A percentile compares a stretch with the other conserved stretches of the same genome.
These are phyloP conservation scores for Calameuta filiformis DNA, from an alignment of 2,888 invertebrate genomes.

Conservation along the genomic window DNA sequence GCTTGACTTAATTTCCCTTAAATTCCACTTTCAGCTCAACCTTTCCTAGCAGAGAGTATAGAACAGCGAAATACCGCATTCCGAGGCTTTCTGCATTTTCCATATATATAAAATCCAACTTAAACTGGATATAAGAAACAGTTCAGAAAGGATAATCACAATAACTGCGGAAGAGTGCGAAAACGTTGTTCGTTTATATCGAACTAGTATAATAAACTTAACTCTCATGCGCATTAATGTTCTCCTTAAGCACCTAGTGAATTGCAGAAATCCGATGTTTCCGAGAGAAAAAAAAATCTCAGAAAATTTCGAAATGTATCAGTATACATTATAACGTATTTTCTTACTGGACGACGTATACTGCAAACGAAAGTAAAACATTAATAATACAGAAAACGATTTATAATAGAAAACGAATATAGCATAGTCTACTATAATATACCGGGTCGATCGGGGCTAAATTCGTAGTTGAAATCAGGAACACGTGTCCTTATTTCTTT, in stretches of 20 bases:
- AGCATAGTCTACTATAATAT: background rate
- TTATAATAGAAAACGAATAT: background rate
- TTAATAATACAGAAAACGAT: background rate
- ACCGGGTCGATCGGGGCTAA: background rate
- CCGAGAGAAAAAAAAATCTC: background rate
- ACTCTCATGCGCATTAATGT: background rate
- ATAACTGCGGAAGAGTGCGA: background rate
- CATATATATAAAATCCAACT: background rate
- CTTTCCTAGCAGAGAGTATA: background rate
- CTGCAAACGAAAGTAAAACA: background rate
- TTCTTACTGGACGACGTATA: background rate
- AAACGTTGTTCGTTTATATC: background rate
- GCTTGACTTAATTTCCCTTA: background rate
- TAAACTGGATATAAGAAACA: background rate
- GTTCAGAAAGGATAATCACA: background rate
- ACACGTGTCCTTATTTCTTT: background rate
- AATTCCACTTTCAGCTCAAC: background rate
- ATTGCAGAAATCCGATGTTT: background rate
- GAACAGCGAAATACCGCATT: background rate
- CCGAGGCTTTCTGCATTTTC: background rate
- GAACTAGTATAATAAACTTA: background rate
- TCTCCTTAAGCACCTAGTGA: background rate
- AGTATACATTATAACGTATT: background rate
- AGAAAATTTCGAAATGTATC: background rate
- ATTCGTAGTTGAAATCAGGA: background rate